Percentiles rank a stretch among this genome's conserved stretches.
These are phyloP conservation scores for Silurus meridionalis DNA, from an alignment of 2,113 vertebrate genomes.

Conservation along the genomic window DNA sequence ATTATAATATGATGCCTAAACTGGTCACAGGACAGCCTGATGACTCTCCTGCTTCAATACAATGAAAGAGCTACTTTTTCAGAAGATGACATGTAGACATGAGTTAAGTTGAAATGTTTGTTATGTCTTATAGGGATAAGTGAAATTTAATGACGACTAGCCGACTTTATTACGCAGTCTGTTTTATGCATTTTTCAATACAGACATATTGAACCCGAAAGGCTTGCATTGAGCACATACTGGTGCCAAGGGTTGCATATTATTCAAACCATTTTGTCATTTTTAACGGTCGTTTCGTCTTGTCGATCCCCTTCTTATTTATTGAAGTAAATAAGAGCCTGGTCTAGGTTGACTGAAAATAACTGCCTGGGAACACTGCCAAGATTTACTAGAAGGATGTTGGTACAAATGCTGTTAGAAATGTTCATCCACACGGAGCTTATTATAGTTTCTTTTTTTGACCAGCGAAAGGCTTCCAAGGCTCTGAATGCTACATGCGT, in stretches of 20 bases:
- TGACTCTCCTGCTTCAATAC: neutral
- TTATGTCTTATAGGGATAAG: neutral
- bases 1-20: neutral
- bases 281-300: neutral
- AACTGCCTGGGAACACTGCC: neutral
- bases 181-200: neutral
- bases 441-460: neutral
- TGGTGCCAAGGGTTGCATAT: neutral
- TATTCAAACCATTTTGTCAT: conserved; percentile 7
- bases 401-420: neutral
- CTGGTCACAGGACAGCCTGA: neutral
- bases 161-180: neutral
- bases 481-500: neutral
- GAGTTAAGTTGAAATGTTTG: neutral
- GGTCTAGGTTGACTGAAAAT: neutral
- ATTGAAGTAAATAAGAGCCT: neutral
- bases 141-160: neutral
- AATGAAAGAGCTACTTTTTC: neutral
- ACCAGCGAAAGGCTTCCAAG: neutral
- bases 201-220: neutral
- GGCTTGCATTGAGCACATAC: neutral
- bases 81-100: neutral
- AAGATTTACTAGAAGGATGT: neutral
- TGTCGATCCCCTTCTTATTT: neutral
- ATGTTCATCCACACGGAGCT: neutral